Conservation (phyloP, 2,888 invertebrate genomes). For the Agapostemon virescens region DNA sequence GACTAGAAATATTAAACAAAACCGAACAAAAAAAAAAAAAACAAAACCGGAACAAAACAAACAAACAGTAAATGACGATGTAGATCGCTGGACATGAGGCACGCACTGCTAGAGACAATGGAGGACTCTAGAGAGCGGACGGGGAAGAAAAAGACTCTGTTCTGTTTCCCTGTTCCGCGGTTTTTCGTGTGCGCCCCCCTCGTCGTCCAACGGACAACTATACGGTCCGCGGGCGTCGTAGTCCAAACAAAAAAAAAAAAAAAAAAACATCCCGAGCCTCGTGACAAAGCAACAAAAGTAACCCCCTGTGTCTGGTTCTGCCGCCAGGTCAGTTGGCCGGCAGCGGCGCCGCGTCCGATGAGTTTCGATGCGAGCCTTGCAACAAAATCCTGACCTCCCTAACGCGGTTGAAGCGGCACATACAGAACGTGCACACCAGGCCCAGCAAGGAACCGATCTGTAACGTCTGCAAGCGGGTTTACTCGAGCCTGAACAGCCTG, state of each 20-base stretch:
- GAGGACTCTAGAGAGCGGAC: constrained; percentile 47
- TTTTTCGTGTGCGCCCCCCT: constrained; percentile 15
- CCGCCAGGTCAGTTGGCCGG: constrained; percentile 84
- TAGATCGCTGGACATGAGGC: constrained; percentile 51
- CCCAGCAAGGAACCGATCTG: constrained; percentile 94
- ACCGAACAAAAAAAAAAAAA: constrained; percentile 26
- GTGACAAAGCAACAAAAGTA: constrained; percentile 75
- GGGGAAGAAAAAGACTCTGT: constrained; percentile 22
- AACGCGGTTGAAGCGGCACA: constrained; percentile 93
- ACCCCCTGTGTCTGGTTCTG: constrained; percentile 81
- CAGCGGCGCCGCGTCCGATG: constrained; percentile 89
- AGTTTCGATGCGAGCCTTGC: constrained; percentile 95
- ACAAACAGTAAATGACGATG: constrained; percentile 60
- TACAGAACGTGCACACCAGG: constrained; percentile 95
- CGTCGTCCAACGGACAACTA: not conserved
- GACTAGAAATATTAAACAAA: not conserved
- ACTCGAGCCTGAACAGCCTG: constrained; percentile 94
- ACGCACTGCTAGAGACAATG: constrained; percentile 43
- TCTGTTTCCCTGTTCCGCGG: constrained; percentile 24
- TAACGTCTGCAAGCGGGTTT: constrained; percentile 95
- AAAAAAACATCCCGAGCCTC: not conserved
- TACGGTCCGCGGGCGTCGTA: not conserved
- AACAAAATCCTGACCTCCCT: constrained; percentile 94
- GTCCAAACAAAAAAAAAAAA: not conserved
- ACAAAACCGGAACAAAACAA: no score